A percentile compares a stretch with the other conserved stretches of the same genome.
Conservation (phyloP, 1,140 invertebrate genomes). For the Drosophila sulfurigaster region DNA sequence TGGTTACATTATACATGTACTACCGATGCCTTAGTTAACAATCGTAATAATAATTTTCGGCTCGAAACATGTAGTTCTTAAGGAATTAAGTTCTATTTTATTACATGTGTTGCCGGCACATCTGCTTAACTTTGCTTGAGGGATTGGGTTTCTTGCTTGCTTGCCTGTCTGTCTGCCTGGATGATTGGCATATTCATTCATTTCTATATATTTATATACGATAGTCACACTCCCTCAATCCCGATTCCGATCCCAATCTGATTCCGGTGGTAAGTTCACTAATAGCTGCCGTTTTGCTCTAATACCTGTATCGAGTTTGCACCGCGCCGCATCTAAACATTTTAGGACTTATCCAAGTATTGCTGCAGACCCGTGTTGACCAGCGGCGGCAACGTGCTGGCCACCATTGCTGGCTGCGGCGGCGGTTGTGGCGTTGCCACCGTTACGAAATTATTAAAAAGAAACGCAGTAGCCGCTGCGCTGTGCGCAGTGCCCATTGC, state of each 20-base stretch:
- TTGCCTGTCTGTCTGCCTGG: no score
- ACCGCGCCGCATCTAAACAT: constrained; percentile 5
- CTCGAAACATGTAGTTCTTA: constrained; percentile 69
- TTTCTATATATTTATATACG: constrained; percentile 3
- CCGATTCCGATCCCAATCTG: background rate
- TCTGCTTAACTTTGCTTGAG: constrained; percentile 29
- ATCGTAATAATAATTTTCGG: constrained; percentile 70
- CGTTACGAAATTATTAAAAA: constrained; percentile 78
- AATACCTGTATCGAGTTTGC: constrained; percentile 70
- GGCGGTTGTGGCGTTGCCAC: constrained; percentile 65
- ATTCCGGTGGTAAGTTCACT: constrained; percentile 33
- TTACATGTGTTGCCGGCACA: constrained; percentile 64
- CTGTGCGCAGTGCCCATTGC: constrained; percentile 71
- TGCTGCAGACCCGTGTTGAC: constrained; percentile 70
- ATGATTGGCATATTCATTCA: constrained; percentile 14
- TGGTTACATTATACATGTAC: constrained; percentile 60
- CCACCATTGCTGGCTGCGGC: constrained; percentile 53
- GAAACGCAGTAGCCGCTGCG: constrained; percentile 60
- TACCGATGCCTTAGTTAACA: constrained; percentile 70
- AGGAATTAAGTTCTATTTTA: constrained; percentile 77
- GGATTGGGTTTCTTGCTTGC: background rate
- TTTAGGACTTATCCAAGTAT: constrained; percentile 71
- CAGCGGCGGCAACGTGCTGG: constrained; percentile 45
- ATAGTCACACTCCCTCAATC: constrained; percentile 8
- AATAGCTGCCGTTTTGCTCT: constrained; percentile 66